phyloP scores from a whole-genome alignment of 1,140 invertebrate genomes.

The Vollenhovia emeryi region DNA sequence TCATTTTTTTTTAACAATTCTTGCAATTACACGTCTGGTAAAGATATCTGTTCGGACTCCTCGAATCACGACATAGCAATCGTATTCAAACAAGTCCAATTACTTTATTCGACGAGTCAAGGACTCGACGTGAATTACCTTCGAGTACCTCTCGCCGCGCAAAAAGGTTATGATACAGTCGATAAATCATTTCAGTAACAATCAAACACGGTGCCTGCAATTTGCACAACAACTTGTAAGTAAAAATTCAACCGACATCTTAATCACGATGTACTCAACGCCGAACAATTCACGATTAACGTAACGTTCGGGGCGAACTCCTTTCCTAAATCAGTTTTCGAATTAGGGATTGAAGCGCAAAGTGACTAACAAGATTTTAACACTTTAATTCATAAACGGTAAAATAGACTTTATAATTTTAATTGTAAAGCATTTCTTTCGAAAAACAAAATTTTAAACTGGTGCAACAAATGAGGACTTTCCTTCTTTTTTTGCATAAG shows the following conservation, averaged over 20 bases:
- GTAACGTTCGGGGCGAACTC: neutral
- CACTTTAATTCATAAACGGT: neutral
- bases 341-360: neutral
- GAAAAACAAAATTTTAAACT: neutral
- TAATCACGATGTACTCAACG: neutral
- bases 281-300: neutral
- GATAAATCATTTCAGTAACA: neutral
- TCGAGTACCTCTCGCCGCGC: neutral
- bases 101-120: constrained; percentile 26
- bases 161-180: constrained; percentile 23
- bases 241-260: neutral
- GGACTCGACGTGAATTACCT: constrained; percentile 15
- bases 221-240: neutral
- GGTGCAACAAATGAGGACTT: neutral
- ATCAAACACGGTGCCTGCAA: neutral
- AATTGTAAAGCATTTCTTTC: neutral
- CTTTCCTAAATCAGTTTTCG: neutral
- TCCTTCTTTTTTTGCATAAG: neutral
- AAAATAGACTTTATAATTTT: neutral
- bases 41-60: neutral
- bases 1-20: neutral
- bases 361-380: neutral
- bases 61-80: neutral
- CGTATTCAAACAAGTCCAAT: constrained; percentile 22
- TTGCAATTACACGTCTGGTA: neutral